Percentiles rank a stretch among this genome's conserved stretches.
Conservation (phyloP, 2,888 invertebrate species). For the Scrobipalpa atriplicella region DNA sequence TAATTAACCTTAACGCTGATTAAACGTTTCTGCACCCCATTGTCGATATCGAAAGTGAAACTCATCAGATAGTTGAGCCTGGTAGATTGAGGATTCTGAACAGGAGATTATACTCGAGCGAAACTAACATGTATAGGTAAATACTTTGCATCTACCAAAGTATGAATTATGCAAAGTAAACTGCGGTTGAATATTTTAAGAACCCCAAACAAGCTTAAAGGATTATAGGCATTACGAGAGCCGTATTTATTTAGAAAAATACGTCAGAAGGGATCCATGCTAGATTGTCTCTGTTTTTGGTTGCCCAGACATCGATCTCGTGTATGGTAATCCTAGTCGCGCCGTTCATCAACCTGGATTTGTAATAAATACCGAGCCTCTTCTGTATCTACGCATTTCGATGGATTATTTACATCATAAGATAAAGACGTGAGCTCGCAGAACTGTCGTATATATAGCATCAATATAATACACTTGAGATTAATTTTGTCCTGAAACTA, state of each 20-base stretch:
- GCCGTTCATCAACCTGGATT: slow-evolving; percentile 25
- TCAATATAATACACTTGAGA: neutral
- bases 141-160: neutral
- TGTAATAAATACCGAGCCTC: neutral
- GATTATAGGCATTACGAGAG: slow-evolving; percentile 1
- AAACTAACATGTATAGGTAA: neutral
- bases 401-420: slow-evolving; percentile 9
- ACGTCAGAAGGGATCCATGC: neutral
- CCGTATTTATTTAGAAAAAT: neutral
- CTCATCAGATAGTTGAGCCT: slow-evolving; percentile 21
- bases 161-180: slow-evolving; percentile 3
- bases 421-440: neutral
- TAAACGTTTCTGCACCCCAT: slow-evolving; percentile 38
- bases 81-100: neutral
- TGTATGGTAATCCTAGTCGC: slow-evolving; percentile 15
- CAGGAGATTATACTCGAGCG: too few relatives aligned
- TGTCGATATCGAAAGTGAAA: slow-evolving; percentile 29
- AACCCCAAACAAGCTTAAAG: neutral
- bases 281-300: slow-evolving; percentile 14
- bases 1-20: slow-evolving; percentile 55
- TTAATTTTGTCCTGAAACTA: neutral
- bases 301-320: slow-evolving; percentile 6
- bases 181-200: neutral
- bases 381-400: neutral
- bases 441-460: slow-evolving; percentile 5